Percentiles rank a stretch among this genome's conserved stretches.
Evolutionary conservation across 2,113 vertebrate species (phyloP).

Genomic region (Microcebus tavaratra): DNA sequence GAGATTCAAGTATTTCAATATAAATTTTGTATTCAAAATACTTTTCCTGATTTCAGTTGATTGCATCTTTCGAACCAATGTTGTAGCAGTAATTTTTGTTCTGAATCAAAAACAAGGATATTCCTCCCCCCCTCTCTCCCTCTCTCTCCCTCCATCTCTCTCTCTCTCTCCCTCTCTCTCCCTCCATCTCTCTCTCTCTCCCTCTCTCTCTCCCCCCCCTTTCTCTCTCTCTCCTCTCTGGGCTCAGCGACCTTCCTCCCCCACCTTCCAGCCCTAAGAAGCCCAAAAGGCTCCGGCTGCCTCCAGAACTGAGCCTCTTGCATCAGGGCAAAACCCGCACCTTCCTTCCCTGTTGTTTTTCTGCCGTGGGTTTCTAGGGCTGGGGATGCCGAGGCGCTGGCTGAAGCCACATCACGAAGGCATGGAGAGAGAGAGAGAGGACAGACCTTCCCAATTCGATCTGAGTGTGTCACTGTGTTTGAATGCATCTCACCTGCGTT

Average conservation of each 20-base stretch:
- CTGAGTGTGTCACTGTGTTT: constrained; percentile 75
- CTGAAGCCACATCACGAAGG: constrained; percentile 71
- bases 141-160: not conserved
- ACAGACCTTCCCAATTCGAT: constrained; percentile 65
- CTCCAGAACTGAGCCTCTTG: constrained; percentile 40
- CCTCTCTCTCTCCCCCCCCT: not conserved
- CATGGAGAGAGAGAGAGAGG: constrained; percentile 51
- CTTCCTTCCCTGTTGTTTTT: constrained; percentile 70
- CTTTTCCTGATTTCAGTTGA: constrained; percentile 85
- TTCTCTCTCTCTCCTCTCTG: not conserved
- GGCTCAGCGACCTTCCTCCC: not conserved
- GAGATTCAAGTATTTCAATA: constrained; percentile 78
- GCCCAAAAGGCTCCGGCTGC: constrained; percentile 56
- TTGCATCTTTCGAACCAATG: constrained; percentile 83
- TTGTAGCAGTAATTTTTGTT: constrained; percentile 83
- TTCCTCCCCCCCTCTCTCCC: not conserved
- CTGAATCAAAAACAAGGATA: constrained; percentile 84
- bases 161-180: not conserved
- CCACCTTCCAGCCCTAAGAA: constrained; percentile 51
- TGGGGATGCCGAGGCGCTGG: not conserved
- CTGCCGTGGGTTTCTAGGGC: not conserved
- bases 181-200: not conserved
- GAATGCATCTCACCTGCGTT: constrained; percentile 72
- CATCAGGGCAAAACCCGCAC: constrained; percentile 65
- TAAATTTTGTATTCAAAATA: constrained; percentile 83